Base-by-base conservation (phyloP, 2,113 vertebrate genomes). In the Eclectus roratus region DNA sequence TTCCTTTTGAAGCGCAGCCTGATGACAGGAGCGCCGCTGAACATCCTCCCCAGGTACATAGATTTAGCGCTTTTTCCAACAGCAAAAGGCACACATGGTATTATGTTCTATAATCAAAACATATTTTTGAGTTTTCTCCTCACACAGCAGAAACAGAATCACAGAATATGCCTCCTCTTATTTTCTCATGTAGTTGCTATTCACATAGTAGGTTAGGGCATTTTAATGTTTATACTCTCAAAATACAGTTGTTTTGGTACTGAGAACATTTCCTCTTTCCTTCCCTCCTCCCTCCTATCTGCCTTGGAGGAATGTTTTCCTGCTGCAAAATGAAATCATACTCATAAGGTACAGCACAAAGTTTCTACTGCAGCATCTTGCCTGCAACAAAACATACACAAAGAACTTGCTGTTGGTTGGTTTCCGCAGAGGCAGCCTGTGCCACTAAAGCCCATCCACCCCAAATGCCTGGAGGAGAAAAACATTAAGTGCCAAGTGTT, bases 1-100 rank as follows among this genome's bases (percentile, higher is more conserved):
- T 96, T 98, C 92, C 99, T 98, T 52, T 99, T 99, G 96, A 99
- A 99, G 76, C 98, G 98, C 27, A 99, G 98, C 68, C 98, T 97
- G 93, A 99, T 98, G 72, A 99, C 99, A 0, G 99, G 99, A 25
- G 98, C 98, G 5, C 98, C 98, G 0, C 99, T 99, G 97, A 99
- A 99, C 98, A 99, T 99, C 84, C 99, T 99, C 64, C 99, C 99
- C 93, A 99, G 98, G 95, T 99, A 99, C 68, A 99, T 97, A 19
- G 99, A 99, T 58, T 98, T 99, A 44, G 98, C n/a, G 55, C 99
- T 99, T 96, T 98, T 99, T 97, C 98, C 98, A 95, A 97, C 85
- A 73, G 98, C 96, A 82, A 98, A 98, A 27, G 98, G 97, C 89
- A 98, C 97, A 41, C 98, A 99, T 2, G 99, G 98, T 92, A 99